A percentile compares a stretch with the other conserved stretches of the same genome.
These are phyloP conservation scores for Collichthys lucidus DNA, from an alignment of 2,113 vertebrate genomes.

Conservation along the genomic window DNA sequence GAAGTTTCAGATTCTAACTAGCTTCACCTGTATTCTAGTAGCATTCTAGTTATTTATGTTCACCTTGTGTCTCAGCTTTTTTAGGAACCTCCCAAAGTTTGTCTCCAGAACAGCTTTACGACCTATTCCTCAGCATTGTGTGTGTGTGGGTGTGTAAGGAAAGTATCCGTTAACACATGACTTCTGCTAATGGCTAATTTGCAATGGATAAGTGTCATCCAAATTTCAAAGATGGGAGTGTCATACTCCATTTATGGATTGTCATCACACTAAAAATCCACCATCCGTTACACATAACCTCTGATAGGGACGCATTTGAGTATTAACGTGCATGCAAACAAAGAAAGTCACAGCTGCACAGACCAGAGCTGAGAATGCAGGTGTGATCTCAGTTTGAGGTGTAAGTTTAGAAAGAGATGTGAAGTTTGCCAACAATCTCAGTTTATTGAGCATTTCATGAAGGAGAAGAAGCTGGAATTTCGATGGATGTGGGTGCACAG, in stretches of 20 bases:
- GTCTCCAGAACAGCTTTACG: neutral
- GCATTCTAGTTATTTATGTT: neutral
- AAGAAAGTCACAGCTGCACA: conserved; percentile 19
- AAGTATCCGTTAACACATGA: conserved; percentile 56
- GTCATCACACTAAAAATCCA: conserved; percentile 53
- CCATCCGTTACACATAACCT: conserved; percentile 48
- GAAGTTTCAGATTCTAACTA: neutral
- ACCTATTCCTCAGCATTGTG: neutral
- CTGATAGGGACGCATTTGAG: conserved; percentile 20
- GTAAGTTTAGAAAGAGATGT: conserved; percentile 12
- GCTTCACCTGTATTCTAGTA: neutral
- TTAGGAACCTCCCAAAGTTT: conserved; percentile 4
- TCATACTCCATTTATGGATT: conserved; percentile 62
- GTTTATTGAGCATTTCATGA: neutral
- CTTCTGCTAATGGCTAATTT: conserved; percentile 57
- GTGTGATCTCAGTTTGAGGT: conserved; percentile 44
- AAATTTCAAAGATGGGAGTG: conserved; percentile 45
- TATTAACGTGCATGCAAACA: conserved; percentile 26
- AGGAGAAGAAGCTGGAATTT: neutral
- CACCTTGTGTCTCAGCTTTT: conserved; percentile 14
- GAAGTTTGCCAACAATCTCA: conserved; percentile 10
- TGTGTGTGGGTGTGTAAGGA: neutral
- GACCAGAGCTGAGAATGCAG: conserved; percentile 6
- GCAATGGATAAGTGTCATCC: conserved; percentile 41
- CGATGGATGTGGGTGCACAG: neutral